Evolutionary conservation across 2,888 invertebrate genomes (phyloP).

Genomic region (Gibbula magus): DNA sequence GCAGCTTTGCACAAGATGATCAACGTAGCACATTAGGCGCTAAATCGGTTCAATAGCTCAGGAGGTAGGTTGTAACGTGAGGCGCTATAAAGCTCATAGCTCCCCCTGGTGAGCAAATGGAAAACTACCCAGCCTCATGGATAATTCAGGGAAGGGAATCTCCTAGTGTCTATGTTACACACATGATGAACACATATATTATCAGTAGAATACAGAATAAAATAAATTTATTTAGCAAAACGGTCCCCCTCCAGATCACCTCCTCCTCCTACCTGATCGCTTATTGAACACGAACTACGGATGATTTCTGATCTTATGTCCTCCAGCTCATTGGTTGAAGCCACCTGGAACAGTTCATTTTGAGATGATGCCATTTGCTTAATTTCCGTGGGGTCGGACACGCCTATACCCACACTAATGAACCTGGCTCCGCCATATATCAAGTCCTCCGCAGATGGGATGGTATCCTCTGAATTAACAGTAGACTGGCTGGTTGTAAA

Average conservation of each 20-base stretch:
- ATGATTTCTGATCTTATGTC: constrained; percentile 54
- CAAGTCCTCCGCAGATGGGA: constrained; percentile 57
- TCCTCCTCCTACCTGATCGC: background rate
- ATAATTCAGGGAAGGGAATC: background rate
- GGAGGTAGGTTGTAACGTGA: constrained; percentile 5
- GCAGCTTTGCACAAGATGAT: background rate
- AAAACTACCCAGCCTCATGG: constrained; percentile 4
- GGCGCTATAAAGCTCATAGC: constrained; percentile 4
- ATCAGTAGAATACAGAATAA: background rate
- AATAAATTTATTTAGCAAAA: background rate
- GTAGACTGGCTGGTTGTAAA: constrained; percentile 69
- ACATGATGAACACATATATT: constrained; percentile 10
- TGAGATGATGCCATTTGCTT: constrained; percentile 54
- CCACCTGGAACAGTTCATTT: constrained; percentile 58
- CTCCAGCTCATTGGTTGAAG: constrained; percentile 52
- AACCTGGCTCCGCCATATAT: constrained; percentile 60
- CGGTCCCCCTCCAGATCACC: background rate
- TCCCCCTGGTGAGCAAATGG: constrained; percentile 11
- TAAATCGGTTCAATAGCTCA: background rate
- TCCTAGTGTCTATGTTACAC: background rate
- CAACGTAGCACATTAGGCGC: background rate
- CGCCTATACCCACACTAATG: constrained; percentile 58
- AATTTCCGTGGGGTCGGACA: constrained; percentile 51
- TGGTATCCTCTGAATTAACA: constrained; percentile 59
- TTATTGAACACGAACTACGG: constrained; percentile 46